Percentiles rank a stretch among this genome's conserved stretches.
phyloP scores from a whole-genome alignment of 2,113 vertebrate genomes.

The Nothoprocta perdicaria region DNA sequence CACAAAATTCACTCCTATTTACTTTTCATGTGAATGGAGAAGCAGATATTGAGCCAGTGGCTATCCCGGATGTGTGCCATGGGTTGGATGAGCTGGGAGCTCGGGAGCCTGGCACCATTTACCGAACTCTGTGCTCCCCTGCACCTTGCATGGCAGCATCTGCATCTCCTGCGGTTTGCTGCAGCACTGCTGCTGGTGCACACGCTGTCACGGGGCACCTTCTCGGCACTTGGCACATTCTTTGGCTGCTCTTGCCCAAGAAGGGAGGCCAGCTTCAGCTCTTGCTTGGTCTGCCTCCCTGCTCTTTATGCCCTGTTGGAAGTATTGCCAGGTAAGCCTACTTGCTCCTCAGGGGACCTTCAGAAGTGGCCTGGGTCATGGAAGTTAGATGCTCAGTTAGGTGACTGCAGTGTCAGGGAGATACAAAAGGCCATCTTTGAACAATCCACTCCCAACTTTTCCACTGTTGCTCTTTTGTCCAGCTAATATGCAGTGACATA shows the following conservation, averaged over 20 bases:
- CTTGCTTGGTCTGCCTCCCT: background rate
- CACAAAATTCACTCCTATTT: background rate
- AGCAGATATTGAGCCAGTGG: background rate
- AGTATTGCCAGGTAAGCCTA: background rate
- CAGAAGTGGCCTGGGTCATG: background rate
- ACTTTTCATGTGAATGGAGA: background rate
- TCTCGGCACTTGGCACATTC: background rate
- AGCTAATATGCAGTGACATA: conserved; percentile 12
- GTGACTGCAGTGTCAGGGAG: background rate
- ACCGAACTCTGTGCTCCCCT: background rate
- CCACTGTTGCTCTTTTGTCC: conserved; percentile 50
- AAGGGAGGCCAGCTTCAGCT: background rate
- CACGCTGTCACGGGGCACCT: background rate
- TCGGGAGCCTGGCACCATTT: background rate
- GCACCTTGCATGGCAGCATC: background rate
- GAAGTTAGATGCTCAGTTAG: background rate
- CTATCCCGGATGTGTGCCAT: background rate
- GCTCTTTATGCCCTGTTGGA: rapidly evolving
- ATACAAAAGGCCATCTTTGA: background rate
- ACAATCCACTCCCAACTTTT: conserved; percentile 1
- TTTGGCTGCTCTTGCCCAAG: background rate
- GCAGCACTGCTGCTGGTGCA: background rate
- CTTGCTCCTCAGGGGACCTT: background rate
- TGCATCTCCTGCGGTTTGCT: background rate
- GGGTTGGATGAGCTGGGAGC: background rate